Evolutionary conservation across 2,797 vertebrate genomes (phyloP).

Genomic region (Argyrosomus regius): DNA sequence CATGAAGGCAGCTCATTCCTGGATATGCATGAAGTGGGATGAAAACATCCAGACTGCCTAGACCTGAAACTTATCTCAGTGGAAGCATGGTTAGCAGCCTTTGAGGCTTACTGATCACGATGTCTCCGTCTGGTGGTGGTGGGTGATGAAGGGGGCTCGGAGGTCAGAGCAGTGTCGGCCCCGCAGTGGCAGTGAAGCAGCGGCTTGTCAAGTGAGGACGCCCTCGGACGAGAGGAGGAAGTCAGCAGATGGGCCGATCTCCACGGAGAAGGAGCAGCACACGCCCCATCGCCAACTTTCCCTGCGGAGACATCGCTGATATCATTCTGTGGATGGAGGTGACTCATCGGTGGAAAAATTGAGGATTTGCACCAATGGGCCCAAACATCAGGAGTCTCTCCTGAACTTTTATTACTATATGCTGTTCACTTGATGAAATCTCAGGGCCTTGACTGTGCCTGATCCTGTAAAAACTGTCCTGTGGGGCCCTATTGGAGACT

Average conservation of each 20-base stretch:
- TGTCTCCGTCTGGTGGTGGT: constrained; percentile 67
- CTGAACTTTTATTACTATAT: neutral
- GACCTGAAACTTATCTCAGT: neutral
- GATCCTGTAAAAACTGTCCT: constrained; percentile 4
- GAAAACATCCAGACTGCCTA: constrained; percentile 30
- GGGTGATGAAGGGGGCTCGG: constrained; percentile 67
- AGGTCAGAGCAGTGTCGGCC: constrained; percentile 61
- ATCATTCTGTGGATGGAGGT: constrained; percentile 18
- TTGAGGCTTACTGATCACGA: constrained; percentile 30
- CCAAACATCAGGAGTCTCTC: constrained; percentile 18
- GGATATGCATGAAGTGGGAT: constrained; percentile 52
- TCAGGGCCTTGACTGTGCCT: constrained; percentile 22
- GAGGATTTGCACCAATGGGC: neutral
- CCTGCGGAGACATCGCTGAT: constrained; percentile 82
- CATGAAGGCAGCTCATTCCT: constrained; percentile 37
- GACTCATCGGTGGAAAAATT: neutral
- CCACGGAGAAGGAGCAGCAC: constrained; percentile 60
- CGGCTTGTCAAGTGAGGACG: constrained; percentile 56
- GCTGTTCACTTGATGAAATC: constrained; percentile 9
- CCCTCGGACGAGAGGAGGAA: constrained; percentile 69
- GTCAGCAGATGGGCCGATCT: constrained; percentile 68
- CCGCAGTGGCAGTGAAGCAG: constrained; percentile 68
- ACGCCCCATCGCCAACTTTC: constrained; percentile 71
- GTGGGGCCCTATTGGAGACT: neutral
- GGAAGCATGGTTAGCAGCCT: constrained; percentile 34